Evolutionary conservation across 2,888 invertebrate genomes (phyloP).

Genomic region (Trissolcus japonicus): DNA sequence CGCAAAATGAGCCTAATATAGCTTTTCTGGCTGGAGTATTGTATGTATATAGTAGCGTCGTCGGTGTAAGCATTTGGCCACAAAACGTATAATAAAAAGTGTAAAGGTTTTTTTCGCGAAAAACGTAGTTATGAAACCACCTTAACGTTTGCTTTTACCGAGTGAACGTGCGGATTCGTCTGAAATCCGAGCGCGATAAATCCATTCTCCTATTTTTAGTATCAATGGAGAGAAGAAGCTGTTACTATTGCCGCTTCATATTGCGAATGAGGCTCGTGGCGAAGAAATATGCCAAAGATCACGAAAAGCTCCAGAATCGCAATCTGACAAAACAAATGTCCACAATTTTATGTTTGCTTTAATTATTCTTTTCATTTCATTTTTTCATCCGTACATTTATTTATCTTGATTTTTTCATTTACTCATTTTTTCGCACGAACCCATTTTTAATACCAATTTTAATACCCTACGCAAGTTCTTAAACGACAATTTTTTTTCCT

Average conservation of each 20-base stretch:
- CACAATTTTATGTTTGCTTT: conserved; percentile 15
- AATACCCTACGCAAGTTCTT: conserved; percentile 5
- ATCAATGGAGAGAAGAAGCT: conserved; percentile 48
- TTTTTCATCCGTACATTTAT: no score
- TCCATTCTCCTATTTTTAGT: conserved; percentile 52
- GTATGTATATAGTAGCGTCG: no score
- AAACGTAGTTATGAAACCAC: neutral
- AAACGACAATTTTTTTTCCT: no score
- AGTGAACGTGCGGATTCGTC: conserved; percentile 20
- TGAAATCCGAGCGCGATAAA: conserved; percentile 51
- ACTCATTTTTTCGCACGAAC: neutral
- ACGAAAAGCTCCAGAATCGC: conserved; percentile 24
- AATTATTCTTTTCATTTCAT: neutral
- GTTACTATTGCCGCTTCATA: conserved; percentile 37
- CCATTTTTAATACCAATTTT: conserved; percentile 19
- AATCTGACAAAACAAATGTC: conserved; percentile 7
- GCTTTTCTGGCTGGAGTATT: no score
- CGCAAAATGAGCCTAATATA: no score
- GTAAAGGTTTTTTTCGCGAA: neutral
- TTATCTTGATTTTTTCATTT: no score
- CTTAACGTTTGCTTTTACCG: conserved; percentile 28
- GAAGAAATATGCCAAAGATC: conserved; percentile 47
- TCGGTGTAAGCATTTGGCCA: no score
- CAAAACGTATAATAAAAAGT: no score
- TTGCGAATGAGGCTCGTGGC: conserved; percentile 34